Conservation (phyloP, 2,888 invertebrate species). For the Heterodera filipjevi region DNA sequence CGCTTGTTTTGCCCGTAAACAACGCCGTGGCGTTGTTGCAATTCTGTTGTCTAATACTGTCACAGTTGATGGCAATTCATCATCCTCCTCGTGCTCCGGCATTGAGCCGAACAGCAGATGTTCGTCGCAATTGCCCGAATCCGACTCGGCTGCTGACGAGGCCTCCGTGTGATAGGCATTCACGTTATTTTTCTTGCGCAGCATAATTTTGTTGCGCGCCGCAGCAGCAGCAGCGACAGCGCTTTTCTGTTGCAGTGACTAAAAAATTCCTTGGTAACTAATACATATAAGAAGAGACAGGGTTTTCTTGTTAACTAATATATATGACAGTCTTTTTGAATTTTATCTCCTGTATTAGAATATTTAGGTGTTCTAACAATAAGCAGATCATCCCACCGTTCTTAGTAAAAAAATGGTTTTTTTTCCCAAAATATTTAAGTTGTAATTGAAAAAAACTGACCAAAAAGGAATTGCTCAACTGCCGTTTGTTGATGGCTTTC, state of each 20-base stretch:
- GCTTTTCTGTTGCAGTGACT: not conserved
- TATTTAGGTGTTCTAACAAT: no score
- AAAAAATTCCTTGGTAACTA: no score
- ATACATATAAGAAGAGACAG: no score
- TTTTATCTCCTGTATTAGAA: no score
- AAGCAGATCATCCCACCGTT: no score
- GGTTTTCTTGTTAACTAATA: no score
- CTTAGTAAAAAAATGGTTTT: no score
- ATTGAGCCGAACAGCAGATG: not conserved
- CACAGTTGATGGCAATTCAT: not conserved
- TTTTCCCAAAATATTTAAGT: no score
- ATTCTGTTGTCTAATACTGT: not conserved
- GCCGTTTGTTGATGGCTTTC: no score
- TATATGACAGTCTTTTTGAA: no score
- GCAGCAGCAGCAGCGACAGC: not conserved
- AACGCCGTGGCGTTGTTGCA: not conserved
- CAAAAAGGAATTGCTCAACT: no score
- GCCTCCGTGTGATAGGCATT: slow-evolving; percentile 33
- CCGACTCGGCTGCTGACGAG: slow-evolving; percentile 34
- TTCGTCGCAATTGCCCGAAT: slow-evolving; percentile 6
- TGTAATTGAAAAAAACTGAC: no score
- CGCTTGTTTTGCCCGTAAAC: not conserved
- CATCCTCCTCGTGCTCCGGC: not conserved
- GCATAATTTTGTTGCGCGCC: not conserved
- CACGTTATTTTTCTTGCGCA: slow-evolving; percentile 10